A percentile compares a stretch with the other conserved stretches of the same genome.
Evolutionary conservation across 2,888 invertebrate species (phyloP).

Genomic region (Morpho helenor): DNA sequence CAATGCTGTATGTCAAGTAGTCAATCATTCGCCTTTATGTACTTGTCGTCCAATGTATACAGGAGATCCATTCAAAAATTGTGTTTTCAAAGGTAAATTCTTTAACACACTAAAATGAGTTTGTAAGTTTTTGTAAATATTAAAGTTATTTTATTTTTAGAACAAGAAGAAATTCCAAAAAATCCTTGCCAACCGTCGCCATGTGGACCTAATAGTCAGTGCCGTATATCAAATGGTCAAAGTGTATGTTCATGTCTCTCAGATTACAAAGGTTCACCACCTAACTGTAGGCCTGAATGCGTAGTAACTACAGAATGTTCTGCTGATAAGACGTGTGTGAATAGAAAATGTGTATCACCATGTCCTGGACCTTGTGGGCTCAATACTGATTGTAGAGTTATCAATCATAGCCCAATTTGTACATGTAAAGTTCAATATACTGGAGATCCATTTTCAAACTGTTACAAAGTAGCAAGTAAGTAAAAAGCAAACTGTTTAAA

Average conservation of each 20-base stretch:
- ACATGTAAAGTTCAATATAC: slow-evolving; percentile 80
- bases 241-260: slow-evolving; percentile 86
- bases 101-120: not conserved
- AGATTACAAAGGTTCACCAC: slow-evolving; percentile 83
- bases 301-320: slow-evolving; percentile 84
- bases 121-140: slow-evolving; percentile 5
- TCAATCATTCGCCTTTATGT: slow-evolving; percentile 87
- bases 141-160: slow-evolving; percentile 35
- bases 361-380: slow-evolving; percentile 86
- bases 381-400: slow-evolving; percentile 84
- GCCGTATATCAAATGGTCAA: slow-evolving; percentile 76
- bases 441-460: slow-evolving; percentile 83
- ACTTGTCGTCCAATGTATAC: slow-evolving; percentile 83
- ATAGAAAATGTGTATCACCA: slow-evolving; percentile 85
- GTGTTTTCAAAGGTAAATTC: slow-evolving; percentile 49
- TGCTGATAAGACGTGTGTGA: slow-evolving; percentile 81
- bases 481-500: not conserved
- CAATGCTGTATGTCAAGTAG: slow-evolving; percentile 85
- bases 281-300: slow-evolving; percentile 86
- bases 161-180: slow-evolving; percentile 49
- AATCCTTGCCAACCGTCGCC: slow-evolving; percentile 80
- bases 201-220: slow-evolving; percentile 82
- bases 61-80: slow-evolving; percentile 85
- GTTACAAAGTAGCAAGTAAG: slow-evolving; percentile 72
- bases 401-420: slow-evolving; percentile 86